Evolutionary conservation across 2,888 invertebrate species (phyloP), one percentile per base, ranked within the genome.

Genomic region (Cylindroiulus punctatus): DNA sequence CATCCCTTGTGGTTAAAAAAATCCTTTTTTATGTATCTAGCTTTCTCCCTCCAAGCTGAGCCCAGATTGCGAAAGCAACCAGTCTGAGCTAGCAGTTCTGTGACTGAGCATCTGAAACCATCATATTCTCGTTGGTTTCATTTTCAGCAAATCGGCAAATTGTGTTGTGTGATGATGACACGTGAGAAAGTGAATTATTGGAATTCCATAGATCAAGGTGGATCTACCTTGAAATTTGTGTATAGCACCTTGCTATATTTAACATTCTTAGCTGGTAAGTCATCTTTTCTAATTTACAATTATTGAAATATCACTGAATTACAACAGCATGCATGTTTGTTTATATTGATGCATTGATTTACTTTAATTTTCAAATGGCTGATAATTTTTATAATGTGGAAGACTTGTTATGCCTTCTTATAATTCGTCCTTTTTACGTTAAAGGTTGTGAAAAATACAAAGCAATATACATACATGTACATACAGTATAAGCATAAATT

Each of bases 11-110:
- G 52, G 52, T 52, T 52, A n/a, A 52, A 52, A n/a, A 52, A 52
- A 52, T 52, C 52, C n/a, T 1, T 52, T 52, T 52, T 52, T 52
- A 36, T 36, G 36, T 36, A 2, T 19, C 0, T 1, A 17, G 19
- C 52, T 52, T n/a, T n/a, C 52, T 52, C 52, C n/a, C n/a, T 52
- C n/a, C 52, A n/a, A 52, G 52, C 52, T n/a, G 52, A 52, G 52
- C 52, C n/a, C 19, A 52, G 52, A 52, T 52, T 52, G 52, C 52
- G 52, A 52, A 52, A 47, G 47, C 47, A 47, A 47, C 17, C 47
- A 47, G 14, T 47, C 47, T 17, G 47, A 47, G 47, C 47, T 47
- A 47, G n/a, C 52, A 52, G 52, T 52, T n/a, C 52, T 52, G 52
- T n/a, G 52, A 19, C n/a, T 52, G 52, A 52, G 52, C n/a, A 8